A percentile compares a stretch with the other conserved stretches of the same genome.
Conservation (phyloP, 2,113 vertebrate species). For the Lycaon pictus region DNA sequence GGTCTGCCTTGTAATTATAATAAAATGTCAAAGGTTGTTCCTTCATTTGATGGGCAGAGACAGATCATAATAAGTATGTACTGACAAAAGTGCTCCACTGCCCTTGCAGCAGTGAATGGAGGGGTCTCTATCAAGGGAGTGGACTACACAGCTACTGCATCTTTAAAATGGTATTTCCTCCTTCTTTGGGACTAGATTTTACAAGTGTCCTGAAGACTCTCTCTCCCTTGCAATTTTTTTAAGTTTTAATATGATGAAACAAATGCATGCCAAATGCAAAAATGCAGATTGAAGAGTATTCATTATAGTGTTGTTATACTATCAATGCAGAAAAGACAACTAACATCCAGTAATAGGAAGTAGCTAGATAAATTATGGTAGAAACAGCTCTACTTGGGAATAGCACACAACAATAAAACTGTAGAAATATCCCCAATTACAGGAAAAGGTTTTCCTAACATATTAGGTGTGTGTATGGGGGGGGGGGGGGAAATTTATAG, state of each 20-base stretch:
- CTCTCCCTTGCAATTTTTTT: not conserved
- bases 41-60: not conserved
- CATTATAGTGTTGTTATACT: not conserved
- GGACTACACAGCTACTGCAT: not conserved
- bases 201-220: not conserved
- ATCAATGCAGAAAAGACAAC: not conserved
- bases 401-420: not conserved
- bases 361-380: not conserved
- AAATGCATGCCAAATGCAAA: not conserved
- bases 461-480: not conserved
- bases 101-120: not conserved
- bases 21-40: not conserved
- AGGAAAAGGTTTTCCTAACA: not conserved
- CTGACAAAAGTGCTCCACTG: not conserved
- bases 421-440: not conserved
- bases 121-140: not conserved
- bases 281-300: not conserved
- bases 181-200: not conserved
- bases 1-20: not conserved
- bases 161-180: not conserved
- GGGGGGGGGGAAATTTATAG: not conserved
- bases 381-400: not conserved
- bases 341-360: not conserved
- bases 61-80: not conserved
- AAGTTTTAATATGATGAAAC: not conserved